phyloP scores from a whole-genome alignment of 2,797 vertebrate species.

The Silurus lanzhouensis region DNA sequence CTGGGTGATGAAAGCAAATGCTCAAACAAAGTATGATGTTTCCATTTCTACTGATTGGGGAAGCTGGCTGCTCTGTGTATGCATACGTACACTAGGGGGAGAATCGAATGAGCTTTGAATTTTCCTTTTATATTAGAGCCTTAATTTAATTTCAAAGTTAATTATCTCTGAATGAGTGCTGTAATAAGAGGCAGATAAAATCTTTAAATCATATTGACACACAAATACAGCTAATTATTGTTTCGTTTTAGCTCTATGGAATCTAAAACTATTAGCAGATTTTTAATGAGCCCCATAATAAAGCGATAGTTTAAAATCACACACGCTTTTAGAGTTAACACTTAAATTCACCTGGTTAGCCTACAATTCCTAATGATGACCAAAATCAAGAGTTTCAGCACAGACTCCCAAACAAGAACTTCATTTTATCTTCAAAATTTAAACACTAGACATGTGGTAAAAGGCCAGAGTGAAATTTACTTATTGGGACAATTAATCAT shows the following conservation, averaged over 20 bases:
- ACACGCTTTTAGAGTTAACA: conserved; percentile 30
- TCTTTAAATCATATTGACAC: conserved; percentile 33
- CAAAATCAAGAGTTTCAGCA: background rate
- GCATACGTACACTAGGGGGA: conserved; percentile 15
- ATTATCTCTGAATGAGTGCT: conserved; percentile 49
- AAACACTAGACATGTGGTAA: conserved; percentile 42
- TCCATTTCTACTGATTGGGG: conserved; percentile 20
- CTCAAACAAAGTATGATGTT: conserved; percentile 19
- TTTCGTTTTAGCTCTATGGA: conserved; percentile 23
- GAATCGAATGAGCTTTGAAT: conserved; percentile 51
- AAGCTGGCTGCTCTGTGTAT: conserved; percentile 36
- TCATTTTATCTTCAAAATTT: conserved; percentile 41
- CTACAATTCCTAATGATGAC: background rate
- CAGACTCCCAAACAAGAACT: conserved; percentile 41
- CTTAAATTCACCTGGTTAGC: background rate
- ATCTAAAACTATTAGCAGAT: conserved; percentile 25
- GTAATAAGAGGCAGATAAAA: conserved; percentile 53
- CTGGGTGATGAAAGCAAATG: conserved; percentile 29
- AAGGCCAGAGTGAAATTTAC: conserved; percentile 50
- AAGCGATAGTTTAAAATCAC: conserved; percentile 20
- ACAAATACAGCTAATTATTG: conserved; percentile 37
- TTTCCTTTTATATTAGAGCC: conserved; percentile 40
- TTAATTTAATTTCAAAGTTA: conserved; percentile 54
- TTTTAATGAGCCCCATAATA: conserved; percentile 19
- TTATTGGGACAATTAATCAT: conserved; percentile 59